Evolutionary conservation across 2,797 vertebrate genomes (phyloP), one percentile per base, ranked within the genome.

Genomic region (Silurus lanzhouensis): DNA sequence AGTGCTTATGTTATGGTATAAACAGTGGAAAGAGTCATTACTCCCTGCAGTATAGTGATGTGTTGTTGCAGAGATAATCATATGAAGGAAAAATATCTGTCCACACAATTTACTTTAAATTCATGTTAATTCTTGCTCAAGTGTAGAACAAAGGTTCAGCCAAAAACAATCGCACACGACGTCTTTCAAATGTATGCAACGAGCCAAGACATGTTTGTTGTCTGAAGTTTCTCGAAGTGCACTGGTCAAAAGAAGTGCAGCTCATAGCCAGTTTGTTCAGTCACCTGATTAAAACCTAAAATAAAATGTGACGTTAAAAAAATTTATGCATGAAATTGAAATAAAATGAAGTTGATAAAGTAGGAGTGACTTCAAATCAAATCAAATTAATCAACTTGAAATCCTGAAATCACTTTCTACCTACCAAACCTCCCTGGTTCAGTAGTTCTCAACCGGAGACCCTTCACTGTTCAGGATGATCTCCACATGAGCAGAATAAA

Each of bases 31-130:
- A 25, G 0, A 38, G 58, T 19, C 10, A 22, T 44, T 6, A 78
- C 44, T 78, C 31, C 31, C 55, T 60, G 25, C 2, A 38, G 74
- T 58, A 10, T 2, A 9, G 27, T 31, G 17, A 38, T 3, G 48
- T 22, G 19, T 2, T 55, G 6, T 25, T 15, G 25, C 52, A 52
- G 46, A 74, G 48, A 74, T 13, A 14, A 55, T 63, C 38, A 63
- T n/a, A n/a, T n/a, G 6, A 25, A 8, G 0, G 17, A 27, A 46
- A 63, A 4, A 10, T 6, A n/a, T 46, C 31, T 64, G 60, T 63
- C 60, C 60, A 46, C 77, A 63, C 58, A 78, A 79, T 20, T 48
- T n/a, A 64, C 6, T 64, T 79, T 7, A 77, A 77, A 38, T 77
- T 58, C 31, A 79, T 46, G 55, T 58, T 58, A 12, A 76, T 58